These are phyloP conservation scores for Stichopus horrens DNA, from an alignment of 53 echinoderm and acorn worm species.

Conservation along the genomic window DNA sequence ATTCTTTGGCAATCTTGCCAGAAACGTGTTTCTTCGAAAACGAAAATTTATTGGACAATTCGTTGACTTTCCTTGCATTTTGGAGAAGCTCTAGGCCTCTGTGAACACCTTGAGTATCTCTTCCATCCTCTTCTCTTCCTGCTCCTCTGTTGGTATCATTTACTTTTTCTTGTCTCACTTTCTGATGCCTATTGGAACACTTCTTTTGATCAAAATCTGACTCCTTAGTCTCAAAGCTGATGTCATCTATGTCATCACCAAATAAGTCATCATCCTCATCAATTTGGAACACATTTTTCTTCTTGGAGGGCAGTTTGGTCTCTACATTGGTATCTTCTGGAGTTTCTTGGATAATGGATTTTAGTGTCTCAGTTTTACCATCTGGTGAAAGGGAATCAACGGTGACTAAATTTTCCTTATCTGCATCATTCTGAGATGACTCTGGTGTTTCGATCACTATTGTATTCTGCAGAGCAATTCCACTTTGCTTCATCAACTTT, in stretches of 20 bases:
- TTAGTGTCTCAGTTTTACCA: neutral
- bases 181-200: neutral
- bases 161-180: neutral
- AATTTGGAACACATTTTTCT: neutral
- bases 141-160: neutral
- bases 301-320: neutral
- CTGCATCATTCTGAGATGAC: constrained; percentile 1
- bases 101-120: neutral
- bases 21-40: constrained; percentile 1
- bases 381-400: neutral
- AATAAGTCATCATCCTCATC: constrained; percentile 26
- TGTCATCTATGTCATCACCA: neutral
- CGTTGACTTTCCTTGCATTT: neutral
- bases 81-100: neutral
- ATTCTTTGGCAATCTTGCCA: neutral
- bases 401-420: neutral
- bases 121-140: neutral
- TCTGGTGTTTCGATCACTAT: constrained; percentile 12
- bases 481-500: neutral
- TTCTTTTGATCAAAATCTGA: neutral
- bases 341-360: neutral
- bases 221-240: neutral
- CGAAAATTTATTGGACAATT: constrained; percentile 12
- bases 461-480: too few species aligned
- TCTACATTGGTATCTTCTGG: neutral